Percentiles rank a stretch among this genome's conserved stretches.
Conservation (phyloP, 2,888 invertebrate species). For the Meliscaeva auricollis region DNA sequence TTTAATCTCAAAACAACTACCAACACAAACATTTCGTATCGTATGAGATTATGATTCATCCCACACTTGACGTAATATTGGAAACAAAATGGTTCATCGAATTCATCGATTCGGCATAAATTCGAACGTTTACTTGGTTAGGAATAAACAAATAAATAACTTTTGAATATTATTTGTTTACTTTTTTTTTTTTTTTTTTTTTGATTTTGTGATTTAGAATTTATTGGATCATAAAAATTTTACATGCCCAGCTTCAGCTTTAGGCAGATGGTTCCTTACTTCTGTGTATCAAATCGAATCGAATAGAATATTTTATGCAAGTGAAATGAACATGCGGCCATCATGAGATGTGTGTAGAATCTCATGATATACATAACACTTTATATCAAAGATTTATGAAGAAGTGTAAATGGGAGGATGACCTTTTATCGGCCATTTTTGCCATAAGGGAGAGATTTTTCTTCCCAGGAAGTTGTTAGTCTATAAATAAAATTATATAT, state of each 20-base stretch:
- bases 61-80: slow-evolving; percentile 24
- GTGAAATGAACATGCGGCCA: background rate
- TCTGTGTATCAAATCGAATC: background rate
- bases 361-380: background rate
- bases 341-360: background rate
- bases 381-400: slow-evolving; percentile 27
- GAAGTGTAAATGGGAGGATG: slow-evolving; percentile 33
- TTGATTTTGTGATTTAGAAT: slow-evolving; percentile 40
- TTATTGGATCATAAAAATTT: slow-evolving; percentile 50
- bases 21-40: background rate
- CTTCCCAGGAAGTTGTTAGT: slow-evolving; percentile 26
- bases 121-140: slow-evolving; percentile 8
- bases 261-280: slow-evolving; percentile 21
- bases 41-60: slow-evolving; percentile 18
- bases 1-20: slow-evolving; percentile 35
- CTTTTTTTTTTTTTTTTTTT: slow-evolving; percentile 19
- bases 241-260: slow-evolving; percentile 13
- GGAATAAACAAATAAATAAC: slow-evolving; percentile 41
- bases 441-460: slow-evolving; percentile 14
- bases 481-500: slow-evolving; percentile 26
- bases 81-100: slow-evolving; percentile 42
- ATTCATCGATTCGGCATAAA: slow-evolving; percentile 36
- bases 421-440: slow-evolving; percentile 34
- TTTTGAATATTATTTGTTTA: slow-evolving; percentile 23
- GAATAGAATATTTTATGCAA: slow-evolving; percentile 27